Percentiles rank a stretch among this genome's conserved stretches.
These are phyloP conservation scores for Drosophila peninsularis DNA, from an alignment of 2,888 invertebrate species.

Conservation along the genomic window DNA sequence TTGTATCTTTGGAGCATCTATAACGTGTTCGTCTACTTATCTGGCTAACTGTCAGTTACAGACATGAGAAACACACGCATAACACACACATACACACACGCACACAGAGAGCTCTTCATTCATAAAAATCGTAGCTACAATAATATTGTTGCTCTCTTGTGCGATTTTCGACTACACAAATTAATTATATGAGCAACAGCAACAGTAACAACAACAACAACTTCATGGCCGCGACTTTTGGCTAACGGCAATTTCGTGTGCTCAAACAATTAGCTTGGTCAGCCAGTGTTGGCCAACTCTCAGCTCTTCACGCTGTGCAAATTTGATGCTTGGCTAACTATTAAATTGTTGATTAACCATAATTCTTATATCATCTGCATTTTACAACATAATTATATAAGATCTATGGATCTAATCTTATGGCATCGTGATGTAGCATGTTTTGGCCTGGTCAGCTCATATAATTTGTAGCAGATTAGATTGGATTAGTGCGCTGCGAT, in stretches of 20 bases:
- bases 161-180: slow-evolving; percentile 57
- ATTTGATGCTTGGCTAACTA: slow-evolving; percentile 52
- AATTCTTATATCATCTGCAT: slow-evolving; percentile 55
- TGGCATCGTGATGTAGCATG: slow-evolving; percentile 8
- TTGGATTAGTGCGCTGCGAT: neutral
- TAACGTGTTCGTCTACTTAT: slow-evolving; percentile 60
- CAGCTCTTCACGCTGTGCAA: slow-evolving; percentile 41
- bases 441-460: neutral
- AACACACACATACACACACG: slow-evolving; percentile 30
- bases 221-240: slow-evolving; percentile 52
- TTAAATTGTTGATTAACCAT: slow-evolving; percentile 46
- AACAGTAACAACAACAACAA: neutral
- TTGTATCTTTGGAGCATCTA: slow-evolving; percentile 59
- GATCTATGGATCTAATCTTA: slow-evolving; percentile 7
- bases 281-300: slow-evolving; percentile 25
- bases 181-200: slow-evolving; percentile 53
- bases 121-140: slow-evolving; percentile 51
- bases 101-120: slow-evolving; percentile 53
- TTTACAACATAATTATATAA: slow-evolving; percentile 29
- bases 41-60: slow-evolving; percentile 66
- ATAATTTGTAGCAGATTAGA: slow-evolving; percentile 1
- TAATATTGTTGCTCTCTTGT: slow-evolving; percentile 30
- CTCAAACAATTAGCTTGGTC: slow-evolving; percentile 48
- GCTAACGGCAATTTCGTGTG: slow-evolving; percentile 63
- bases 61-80: slow-evolving; percentile 17